These are phyloP conservation scores for Hirundichthys speculiger DNA, from an alignment of 2,113 vertebrate species.

Conservation along the genomic window DNA sequence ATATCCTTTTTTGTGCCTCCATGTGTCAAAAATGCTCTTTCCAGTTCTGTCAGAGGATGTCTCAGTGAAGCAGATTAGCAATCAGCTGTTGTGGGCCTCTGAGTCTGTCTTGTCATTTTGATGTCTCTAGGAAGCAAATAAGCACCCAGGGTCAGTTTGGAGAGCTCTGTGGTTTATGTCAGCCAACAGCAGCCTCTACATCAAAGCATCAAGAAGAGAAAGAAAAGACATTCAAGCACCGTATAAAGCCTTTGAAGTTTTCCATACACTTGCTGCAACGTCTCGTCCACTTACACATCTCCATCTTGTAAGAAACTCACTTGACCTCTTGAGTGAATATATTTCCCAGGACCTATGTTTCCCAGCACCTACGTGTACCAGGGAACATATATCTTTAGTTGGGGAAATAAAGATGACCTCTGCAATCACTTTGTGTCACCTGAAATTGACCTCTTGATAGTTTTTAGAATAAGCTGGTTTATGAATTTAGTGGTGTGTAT, in stretches of 20 bases:
- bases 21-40: slow-evolving; percentile 23
- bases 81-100: neutral
- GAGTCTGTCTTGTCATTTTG: slow-evolving; percentile 16
- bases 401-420: too few species aligned
- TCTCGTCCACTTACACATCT: slow-evolving; percentile 28
- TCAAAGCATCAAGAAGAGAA: slow-evolving; percentile 16
- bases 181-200: slow-evolving; percentile 12
- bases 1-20: neutral
- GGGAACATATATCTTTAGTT: too few species aligned
- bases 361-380: too few species aligned
- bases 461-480: too few species aligned
- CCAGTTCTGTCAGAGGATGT: neutral
- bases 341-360: too few species aligned
- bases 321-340: slow-evolving; percentile 24
- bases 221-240: slow-evolving; percentile 14
- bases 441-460: too few species aligned
- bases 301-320: slow-evolving; percentile 5
- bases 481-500: too few species aligned
- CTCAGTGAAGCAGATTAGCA: slow-evolving; percentile 20
- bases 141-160: neutral
- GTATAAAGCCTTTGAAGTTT: slow-evolving; percentile 27
- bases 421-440: too few species aligned
- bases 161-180: slow-evolving; percentile 7
- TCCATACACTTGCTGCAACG: slow-evolving; percentile 10
- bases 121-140: slow-evolving; percentile 30